phyloP scores from a whole-genome alignment of 2,797 vertebrate genomes.

The Pristis pectinata region DNA sequence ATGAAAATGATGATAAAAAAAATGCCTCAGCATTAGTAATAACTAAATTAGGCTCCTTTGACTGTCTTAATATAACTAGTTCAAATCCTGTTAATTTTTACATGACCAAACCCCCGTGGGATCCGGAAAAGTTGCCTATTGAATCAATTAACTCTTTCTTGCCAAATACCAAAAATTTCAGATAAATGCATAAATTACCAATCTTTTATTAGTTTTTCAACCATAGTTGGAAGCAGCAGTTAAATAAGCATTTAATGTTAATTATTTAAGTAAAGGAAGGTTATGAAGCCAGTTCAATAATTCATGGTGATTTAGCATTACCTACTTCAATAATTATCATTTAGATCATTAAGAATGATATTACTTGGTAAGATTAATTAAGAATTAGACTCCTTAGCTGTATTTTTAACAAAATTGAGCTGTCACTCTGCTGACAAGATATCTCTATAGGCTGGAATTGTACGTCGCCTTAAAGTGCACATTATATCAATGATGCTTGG shows the following conservation, averaged over 20 bases:
- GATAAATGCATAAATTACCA: neutral
- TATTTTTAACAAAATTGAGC: neutral
- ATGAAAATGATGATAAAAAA: too few relatives aligned
- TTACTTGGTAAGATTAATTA: neutral
- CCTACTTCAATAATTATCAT: neutral
- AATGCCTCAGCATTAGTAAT: neutral
- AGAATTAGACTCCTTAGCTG: neutral
- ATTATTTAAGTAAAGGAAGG: neutral
- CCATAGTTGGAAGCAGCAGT: neutral
- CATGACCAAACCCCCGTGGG: neutral
- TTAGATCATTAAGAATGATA: neutral
- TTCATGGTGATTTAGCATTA: neutral
- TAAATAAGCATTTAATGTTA: neutral
- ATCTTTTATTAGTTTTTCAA: neutral
- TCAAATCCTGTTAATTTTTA: neutral
- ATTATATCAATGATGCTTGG: too few relatives aligned
- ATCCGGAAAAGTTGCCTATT: neutral
- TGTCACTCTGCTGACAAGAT: neutral
- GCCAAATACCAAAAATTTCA: neutral
- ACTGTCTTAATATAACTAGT: neutral
- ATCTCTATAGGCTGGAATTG: neutral
- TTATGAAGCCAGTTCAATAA: neutral
- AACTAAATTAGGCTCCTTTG: neutral
- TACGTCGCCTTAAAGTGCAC: too few relatives aligned
- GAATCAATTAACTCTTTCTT: neutral